Conservation (phyloP, 2,113 vertebrate genomes). For the Colius striatus region DNA sequence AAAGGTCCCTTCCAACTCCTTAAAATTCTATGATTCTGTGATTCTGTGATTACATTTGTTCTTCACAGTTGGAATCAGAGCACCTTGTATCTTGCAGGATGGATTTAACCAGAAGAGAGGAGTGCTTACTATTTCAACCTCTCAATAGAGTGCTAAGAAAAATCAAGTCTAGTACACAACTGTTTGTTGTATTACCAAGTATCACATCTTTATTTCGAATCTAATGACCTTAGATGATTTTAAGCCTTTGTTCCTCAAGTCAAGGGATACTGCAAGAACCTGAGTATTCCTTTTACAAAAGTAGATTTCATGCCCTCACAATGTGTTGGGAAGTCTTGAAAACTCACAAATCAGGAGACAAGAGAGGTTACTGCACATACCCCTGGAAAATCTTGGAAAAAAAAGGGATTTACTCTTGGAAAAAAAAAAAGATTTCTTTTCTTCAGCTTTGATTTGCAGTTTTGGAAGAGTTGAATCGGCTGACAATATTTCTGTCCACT, state of each 20-base stretch:
- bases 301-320: not conserved
- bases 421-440: not conserved
- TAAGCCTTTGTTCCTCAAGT: not conserved
- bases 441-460: not conserved
- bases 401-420: not conserved
- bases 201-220: not conserved
- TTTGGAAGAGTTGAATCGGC: constrained; percentile 9
- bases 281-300: not conserved
- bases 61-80: not conserved
- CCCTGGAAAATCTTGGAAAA: not conserved
- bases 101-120: not conserved
- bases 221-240: not conserved
- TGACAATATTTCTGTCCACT: not conserved
- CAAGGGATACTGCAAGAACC: not conserved
- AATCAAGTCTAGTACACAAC: not conserved
- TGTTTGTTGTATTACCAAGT: not conserved
- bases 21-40: too few species aligned
- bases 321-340: not conserved
- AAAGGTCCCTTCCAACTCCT: too few species aligned
- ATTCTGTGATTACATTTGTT: not conserved
- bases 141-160: not conserved
- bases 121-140: not conserved
- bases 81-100: not conserved
- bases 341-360: not conserved
- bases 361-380: not conserved